Base-by-base conservation (phyloP, 2,113 vertebrate species). In the Piaya cayana region DNA sequence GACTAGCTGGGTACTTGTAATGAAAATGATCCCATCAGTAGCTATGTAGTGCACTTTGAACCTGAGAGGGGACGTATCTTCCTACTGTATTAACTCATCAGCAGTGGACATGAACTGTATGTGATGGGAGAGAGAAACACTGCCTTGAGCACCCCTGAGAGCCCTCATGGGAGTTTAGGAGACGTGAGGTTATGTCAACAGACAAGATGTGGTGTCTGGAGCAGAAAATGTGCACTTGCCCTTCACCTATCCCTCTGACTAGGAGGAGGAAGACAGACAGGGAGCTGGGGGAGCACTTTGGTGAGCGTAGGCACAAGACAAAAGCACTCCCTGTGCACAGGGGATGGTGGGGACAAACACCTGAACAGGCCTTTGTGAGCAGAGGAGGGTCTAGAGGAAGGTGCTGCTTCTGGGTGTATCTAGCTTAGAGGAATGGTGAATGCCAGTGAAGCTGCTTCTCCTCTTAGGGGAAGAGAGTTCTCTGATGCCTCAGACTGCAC, bases 291-390 rank as follows among this genome's bases (percentile, higher is more conserved):
- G 11, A 71, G 18, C 0, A 15, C 42, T 45, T 78, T 0, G 0
- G 16, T 34, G 64, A 22, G 15, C 2, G 0, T 4, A 32, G 42
- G 19, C 13, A 5, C 6, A 17, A 14, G 52, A 9, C 17, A 20
- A 12, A 32, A 82, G 30, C 39, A 20, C 23, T 64, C 26, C 36
- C 34, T 11, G 86, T 3, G 43, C 11, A 2, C 77, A 36, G 25
- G 25, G 39, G 64, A 39, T 52, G 37, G 32, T 39, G 59, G 37
- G 30, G 39, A 30, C 29, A 1, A 2, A 17, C 7, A 68, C 25
- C 49, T 68, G 25, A 53, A n/a, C 20, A 72, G 49, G 34, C n/a
- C 17, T 72, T 49, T 76, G n/a, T 14, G 8, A 1, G 3, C 39
- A 14, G 21, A 71, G 53, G 25, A 76, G 53, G 23, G 30, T 23